These are phyloP conservation scores for Onchidella celtica DNA, from an alignment of 2,888 invertebrate genomes.

Conservation along the genomic window DNA sequence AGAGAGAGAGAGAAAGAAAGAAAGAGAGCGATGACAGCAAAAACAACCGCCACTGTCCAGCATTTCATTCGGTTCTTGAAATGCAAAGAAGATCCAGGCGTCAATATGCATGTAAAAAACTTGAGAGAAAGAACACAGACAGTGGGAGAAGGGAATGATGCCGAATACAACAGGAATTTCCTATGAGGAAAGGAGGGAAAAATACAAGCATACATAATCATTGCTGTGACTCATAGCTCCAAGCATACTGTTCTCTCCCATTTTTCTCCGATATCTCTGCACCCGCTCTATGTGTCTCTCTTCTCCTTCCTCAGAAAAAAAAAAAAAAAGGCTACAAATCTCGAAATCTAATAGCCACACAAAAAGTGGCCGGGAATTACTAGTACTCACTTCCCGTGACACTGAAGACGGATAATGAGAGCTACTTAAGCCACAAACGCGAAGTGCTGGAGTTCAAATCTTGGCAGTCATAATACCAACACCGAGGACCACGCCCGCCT, in stretches of 20 bases:
- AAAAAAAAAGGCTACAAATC: not conserved
- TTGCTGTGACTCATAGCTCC: too few relatives aligned
- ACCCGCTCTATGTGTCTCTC: too few relatives aligned
- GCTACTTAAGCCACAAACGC: conserved; percentile 24
- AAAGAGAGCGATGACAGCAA: not conserved
- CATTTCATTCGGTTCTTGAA: too few relatives aligned
- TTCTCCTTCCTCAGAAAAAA: too few relatives aligned
- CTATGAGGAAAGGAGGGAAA: not conserved
- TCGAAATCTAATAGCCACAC: not conserved
- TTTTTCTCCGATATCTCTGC: too few relatives aligned
- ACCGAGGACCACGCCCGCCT: conserved; percentile 19
- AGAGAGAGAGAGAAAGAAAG: too few relatives aligned
- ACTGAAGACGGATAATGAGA: not conserved
- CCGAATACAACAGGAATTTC: not conserved
- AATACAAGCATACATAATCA: too few relatives aligned
- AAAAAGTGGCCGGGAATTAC: not conserved
- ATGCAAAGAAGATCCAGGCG: not conserved
- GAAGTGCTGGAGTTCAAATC: not conserved
- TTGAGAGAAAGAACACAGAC: not conserved
- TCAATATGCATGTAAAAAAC: too few relatives aligned
- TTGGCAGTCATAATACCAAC: conserved; percentile 31
- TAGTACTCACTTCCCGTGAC: not conserved
- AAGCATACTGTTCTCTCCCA: too few relatives aligned
- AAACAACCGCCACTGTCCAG: too few relatives aligned
- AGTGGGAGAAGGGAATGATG: not conserved